These are phyloP conservation scores for Anniella stebbinsi DNA, from an alignment of 2,797 vertebrate genomes.

Conservation along the genomic window DNA sequence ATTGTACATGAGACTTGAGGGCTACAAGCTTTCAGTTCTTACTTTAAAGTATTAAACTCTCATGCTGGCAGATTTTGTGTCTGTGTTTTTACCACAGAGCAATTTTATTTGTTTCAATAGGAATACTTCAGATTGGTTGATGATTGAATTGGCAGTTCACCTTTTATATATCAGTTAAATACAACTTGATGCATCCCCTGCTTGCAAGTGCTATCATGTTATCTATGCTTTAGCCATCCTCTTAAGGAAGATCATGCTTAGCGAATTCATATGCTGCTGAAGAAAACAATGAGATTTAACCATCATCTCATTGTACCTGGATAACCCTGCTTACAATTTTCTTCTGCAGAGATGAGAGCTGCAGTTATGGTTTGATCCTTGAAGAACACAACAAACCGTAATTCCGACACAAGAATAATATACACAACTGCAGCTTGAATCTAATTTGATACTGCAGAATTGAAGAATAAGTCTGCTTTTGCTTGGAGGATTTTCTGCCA, in stretches of 20 bases:
- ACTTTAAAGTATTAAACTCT: neutral
- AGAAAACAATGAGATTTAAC: neutral
- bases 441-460: slow-evolving; percentile 28
- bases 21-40: neutral
- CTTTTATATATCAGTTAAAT: accelerated
- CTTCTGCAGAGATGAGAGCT: neutral
- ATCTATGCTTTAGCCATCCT: neutral
- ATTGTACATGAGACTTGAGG: neutral
- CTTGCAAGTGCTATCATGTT: slow-evolving; percentile 3
- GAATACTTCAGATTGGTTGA: neutral
- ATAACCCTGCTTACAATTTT: neutral
- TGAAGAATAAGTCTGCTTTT: slow-evolving; percentile 18
- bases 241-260: accelerated
- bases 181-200: neutral
- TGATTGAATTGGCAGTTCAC: neutral
- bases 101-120: neutral
- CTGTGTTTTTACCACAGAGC: neutral
- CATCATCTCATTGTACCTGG: neutral
- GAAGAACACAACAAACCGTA: neutral
- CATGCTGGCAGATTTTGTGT: neutral
- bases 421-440: neutral
- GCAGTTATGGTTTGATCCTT: neutral
- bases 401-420: slow-evolving; percentile 31
- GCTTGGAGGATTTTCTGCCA: accelerated
- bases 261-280: neutral